phyloP scores from a whole-genome alignment of 1,140 invertebrate genomes.

The Temnothorax curvispinosus region DNA sequence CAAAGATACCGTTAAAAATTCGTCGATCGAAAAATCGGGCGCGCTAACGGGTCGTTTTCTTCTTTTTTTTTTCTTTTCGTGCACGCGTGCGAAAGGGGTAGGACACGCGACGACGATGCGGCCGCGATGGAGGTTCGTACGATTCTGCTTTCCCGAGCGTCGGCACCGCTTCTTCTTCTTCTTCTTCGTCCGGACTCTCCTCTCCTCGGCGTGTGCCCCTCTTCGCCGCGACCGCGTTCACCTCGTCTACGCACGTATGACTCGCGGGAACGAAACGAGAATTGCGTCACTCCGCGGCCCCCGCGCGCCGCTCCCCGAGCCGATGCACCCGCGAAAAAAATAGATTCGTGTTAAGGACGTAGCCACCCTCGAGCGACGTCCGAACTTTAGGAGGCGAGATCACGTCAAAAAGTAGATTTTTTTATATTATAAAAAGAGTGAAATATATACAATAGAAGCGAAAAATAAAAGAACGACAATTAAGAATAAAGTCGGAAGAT shows the following conservation, averaged over 20 bases:
- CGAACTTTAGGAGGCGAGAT: background rate
- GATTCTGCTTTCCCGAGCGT: slow-evolving; percentile 76
- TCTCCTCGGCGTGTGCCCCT: slow-evolving; percentile 9
- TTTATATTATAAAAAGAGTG: background rate
- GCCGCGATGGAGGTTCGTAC: slow-evolving; percentile 84
- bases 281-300: slow-evolving; percentile 35
- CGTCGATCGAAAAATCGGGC: slow-evolving; percentile 27
- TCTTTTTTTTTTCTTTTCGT: slow-evolving; percentile 12
- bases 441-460: background rate
- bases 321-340: slow-evolving; percentile 79
- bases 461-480: background rate
- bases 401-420: background rate
- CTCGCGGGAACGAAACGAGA: slow-evolving; percentile 27
- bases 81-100: slow-evolving; percentile 39
- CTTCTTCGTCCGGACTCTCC: slow-evolving; percentile 25
- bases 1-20: background rate
- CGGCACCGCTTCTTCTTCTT: slow-evolving; percentile 38
- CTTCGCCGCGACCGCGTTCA: slow-evolving; percentile 39
- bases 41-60: slow-evolving; percentile 7
- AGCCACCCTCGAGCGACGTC: slow-evolving; percentile 3
- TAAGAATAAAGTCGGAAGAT: background rate
- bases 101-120: slow-evolving; percentile 76
- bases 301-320: slow-evolving; percentile 31
- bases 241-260: slow-evolving; percentile 5
- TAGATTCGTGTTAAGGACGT: slow-evolving; percentile 79